Percentiles rank a stretch among this genome's conserved stretches.
Conservation (phyloP, 2,888 invertebrate genomes). For the Cetonia aurata region DNA sequence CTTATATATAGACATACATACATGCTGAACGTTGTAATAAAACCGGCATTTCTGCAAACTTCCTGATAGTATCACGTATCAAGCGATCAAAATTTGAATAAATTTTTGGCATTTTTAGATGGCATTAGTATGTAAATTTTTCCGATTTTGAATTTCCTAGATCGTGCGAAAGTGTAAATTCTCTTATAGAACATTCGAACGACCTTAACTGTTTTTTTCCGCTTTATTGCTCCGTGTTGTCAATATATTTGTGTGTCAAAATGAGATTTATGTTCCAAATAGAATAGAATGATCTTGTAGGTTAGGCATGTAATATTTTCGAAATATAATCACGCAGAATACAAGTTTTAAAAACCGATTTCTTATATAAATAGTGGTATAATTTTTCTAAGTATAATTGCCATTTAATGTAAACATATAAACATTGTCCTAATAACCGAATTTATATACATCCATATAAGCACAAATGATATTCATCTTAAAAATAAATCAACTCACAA, state of each 20-base stretch:
- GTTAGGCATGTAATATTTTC: too few species aligned
- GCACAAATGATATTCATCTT: too few species aligned
- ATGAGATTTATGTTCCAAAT: not conserved
- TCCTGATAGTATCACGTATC: slow-evolving; percentile 30
- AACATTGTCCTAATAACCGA: too few species aligned
- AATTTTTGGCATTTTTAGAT: slow-evolving; percentile 31
- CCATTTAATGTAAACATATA: too few species aligned
- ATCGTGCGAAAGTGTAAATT: slow-evolving; percentile 21
- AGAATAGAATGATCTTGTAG: too few species aligned
- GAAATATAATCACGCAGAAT: too few species aligned
- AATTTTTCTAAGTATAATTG: too few species aligned
- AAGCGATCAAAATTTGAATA: slow-evolving; percentile 23
- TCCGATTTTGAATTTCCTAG: slow-evolving; percentile 20
- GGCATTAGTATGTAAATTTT: slow-evolving; percentile 30
- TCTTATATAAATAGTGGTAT: too few species aligned
- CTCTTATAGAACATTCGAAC: slow-evolving; percentile 16
- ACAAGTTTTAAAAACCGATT: too few species aligned
- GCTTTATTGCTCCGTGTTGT: not conserved
- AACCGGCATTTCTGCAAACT: slow-evolving; percentile 22
- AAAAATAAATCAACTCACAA: too few species aligned
- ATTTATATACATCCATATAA: too few species aligned
- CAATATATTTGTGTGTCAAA: slow-evolving; percentile 12
- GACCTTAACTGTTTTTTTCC: slow-evolving; percentile 32
- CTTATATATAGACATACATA: not conserved
- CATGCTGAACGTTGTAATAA: slow-evolving; percentile 1